Evolutionary conservation across 2,888 invertebrate genomes (phyloP).

Genomic region (Melangyna quadrimaculata): DNA sequence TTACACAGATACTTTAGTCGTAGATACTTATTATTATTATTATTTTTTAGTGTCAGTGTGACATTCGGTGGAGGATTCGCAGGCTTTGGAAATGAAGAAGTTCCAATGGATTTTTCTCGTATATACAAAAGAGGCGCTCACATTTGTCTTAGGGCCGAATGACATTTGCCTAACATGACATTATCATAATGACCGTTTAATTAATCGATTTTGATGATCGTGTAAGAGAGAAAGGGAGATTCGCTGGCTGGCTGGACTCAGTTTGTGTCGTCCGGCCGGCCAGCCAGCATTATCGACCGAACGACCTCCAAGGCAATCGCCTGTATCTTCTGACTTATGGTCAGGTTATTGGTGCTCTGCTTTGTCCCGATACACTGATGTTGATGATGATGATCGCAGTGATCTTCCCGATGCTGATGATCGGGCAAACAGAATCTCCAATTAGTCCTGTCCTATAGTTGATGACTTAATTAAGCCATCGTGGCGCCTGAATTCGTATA

Average conservation of each 20-base stretch:
- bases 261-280: conserved; percentile 11
- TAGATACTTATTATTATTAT: conserved; percentile 33
- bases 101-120: neutral
- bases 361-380: conserved; percentile 35
- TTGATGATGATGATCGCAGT: conserved; percentile 42
- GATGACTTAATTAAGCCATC: conserved; percentile 82
- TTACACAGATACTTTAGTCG: conserved; percentile 59
- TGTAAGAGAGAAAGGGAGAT: conserved; percentile 38
- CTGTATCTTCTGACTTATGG: conserved; percentile 39
- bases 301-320: conserved; percentile 43
- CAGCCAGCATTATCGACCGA: too few relatives aligned
- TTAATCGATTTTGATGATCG: conserved; percentile 67
- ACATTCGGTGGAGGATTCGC: conserved; percentile 43
- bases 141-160: conserved; percentile 57
- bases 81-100: neutral
- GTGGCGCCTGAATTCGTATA: conserved; percentile 78
- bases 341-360: neutral
- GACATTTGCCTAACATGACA: conserved; percentile 71
- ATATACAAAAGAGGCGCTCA: conserved; percentile 11
- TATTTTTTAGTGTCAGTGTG: conserved; percentile 28
- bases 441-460: conserved; percentile 79
- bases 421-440: conserved; percentile 79
- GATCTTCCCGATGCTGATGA: conserved; percentile 68
- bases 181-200: conserved; percentile 71
- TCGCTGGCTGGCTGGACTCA: neutral